phyloP scores from a whole-genome alignment of 2,113 vertebrate species.

The Rattus rattus region DNA sequence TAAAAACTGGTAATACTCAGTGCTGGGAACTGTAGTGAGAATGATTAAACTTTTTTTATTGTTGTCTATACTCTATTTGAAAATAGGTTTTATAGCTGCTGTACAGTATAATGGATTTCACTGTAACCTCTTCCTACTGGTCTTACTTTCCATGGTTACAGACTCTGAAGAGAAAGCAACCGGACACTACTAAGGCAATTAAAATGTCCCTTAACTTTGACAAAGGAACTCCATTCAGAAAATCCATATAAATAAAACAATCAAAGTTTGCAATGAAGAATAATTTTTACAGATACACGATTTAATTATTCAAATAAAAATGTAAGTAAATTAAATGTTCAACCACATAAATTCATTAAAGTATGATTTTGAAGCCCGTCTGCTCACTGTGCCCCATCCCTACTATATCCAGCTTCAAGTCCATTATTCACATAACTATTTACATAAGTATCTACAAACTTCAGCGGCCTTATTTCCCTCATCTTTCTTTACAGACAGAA shows the following conservation, averaged over 20 bases:
- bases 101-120: background rate
- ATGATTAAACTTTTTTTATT: background rate
- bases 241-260: constrained; percentile 23
- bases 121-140: background rate
- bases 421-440: background rate
- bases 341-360: background rate
- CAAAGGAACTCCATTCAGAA: background rate
- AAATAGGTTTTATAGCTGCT: background rate
- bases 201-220: constrained; percentile 45
- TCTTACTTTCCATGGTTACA: background rate
- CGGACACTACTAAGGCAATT: background rate
- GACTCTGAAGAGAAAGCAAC: background rate
- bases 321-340: background rate
- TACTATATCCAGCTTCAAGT: background rate
- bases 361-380: background rate
- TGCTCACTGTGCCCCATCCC: background rate
- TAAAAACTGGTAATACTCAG: background rate
- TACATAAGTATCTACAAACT: background rate
- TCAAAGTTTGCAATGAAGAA: background rate
- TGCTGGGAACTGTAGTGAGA: background rate
- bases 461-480: background rate
- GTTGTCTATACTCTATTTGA: background rate
- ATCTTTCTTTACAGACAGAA: background rate
- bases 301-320: constrained; percentile 15
- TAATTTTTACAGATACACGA: constrained; percentile 28